phyloP scores from a whole-genome alignment of 2,113 vertebrate species.

The Chaetura pelagica region DNA sequence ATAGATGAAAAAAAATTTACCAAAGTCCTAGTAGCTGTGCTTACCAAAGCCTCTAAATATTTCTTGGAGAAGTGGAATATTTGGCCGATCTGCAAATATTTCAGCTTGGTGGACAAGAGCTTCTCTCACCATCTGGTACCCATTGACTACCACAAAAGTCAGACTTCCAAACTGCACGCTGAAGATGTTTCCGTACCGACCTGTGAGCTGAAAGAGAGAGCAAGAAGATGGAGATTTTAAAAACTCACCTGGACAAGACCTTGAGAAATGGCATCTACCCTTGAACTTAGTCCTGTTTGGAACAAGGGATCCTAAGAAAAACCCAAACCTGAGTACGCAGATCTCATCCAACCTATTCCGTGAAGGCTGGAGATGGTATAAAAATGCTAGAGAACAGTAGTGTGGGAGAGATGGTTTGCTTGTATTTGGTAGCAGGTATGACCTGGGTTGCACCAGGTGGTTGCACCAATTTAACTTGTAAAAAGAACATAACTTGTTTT shows the following conservation, averaged over 20 bases:
- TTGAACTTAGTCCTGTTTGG: neutral
- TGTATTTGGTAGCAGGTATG: neutral
- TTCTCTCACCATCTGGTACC: slow-evolving; percentile 87
- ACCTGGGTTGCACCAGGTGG: neutral
- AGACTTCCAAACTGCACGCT: slow-evolving; percentile 77
- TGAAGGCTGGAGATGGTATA: neutral
- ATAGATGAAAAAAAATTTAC: neutral
- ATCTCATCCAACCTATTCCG: neutral
- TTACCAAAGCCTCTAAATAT: slow-evolving; percentile 62
- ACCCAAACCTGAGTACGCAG: accelerated
- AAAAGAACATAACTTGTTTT: neutral
- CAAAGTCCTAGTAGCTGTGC: neutral
- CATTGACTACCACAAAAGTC: slow-evolving; percentile 78
- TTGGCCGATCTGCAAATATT: slow-evolving; percentile 79
- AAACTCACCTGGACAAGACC: neutral
- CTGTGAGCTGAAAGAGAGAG: slow-evolving; percentile 76
- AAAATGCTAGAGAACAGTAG: neutral
- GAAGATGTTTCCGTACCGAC: slow-evolving; percentile 83
- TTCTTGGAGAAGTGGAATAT: slow-evolving; percentile 68
- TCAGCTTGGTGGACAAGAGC: slow-evolving; percentile 82
- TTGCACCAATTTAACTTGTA: neutral
- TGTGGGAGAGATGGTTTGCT: neutral
- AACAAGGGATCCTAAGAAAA: neutral
- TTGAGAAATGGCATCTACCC: neutral
- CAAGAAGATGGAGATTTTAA: neutral